Percentiles rank a stretch among this genome's conserved stretches.
Conservation (phyloP, 64 coral and sea anemone genomes). For the Platygyra sinensis region DNA sequence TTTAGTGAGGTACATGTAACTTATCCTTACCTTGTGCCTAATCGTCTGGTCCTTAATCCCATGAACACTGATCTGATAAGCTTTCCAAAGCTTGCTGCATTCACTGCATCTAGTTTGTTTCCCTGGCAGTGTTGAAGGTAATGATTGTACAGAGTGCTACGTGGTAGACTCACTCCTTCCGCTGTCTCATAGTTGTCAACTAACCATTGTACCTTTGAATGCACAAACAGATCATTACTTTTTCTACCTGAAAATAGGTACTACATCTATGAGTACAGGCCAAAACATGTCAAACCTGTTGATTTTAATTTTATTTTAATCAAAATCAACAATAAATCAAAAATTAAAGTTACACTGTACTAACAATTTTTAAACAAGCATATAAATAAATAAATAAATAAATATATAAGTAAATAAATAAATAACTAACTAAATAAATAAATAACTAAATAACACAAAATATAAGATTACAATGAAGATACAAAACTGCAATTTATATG, state of each 20-base stretch:
- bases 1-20: neutral
- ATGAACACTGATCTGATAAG: constrained; percentile 97
- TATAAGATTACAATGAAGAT: no score
- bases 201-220: constrained; percentile 88
- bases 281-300: no score
- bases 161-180: constrained; percentile 94
- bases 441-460: no score
- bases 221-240: neutral
- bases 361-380: no score
- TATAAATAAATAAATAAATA: no score
- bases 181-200: constrained; percentile 99
- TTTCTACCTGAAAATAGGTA: neutral
- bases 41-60: constrained; percentile 90
- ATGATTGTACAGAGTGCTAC: constrained; percentile 94
- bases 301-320: neutral
- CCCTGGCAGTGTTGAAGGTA: constrained; percentile 92
- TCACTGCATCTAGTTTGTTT: constrained; percentile 97
- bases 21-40: constrained; percentile 87
- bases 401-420: no score
- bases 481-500: no score
- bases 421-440: no score
- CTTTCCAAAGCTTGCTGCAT: constrained; percentile 99
- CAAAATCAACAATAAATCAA: neutral
- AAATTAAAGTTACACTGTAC: no score
- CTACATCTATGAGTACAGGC: no score